Conservation (phyloP, 2,797 vertebrate species). For the Anabas testudineus region DNA sequence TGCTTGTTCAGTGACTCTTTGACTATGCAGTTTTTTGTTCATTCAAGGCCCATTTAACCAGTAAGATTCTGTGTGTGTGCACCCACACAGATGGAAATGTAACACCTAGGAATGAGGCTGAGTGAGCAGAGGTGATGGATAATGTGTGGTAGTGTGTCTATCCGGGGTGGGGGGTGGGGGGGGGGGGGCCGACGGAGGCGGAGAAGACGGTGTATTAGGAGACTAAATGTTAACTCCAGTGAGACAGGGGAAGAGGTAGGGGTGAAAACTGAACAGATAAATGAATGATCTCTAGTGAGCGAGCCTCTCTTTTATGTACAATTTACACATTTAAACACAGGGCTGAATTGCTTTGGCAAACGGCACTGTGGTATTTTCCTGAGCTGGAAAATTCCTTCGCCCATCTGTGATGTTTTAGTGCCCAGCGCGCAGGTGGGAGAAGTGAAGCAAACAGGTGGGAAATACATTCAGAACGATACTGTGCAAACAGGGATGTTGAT, state of each 20-base stretch:
- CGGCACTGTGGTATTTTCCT: background rate
- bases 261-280: constrained; percentile 2
- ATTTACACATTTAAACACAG: background rate
- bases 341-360: background rate
- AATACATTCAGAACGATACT: background rate
- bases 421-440: too few species aligned
- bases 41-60: constrained; percentile 59
- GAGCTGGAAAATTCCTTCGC: background rate
- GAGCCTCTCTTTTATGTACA: background rate
- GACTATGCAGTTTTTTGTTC: constrained; percentile 33
- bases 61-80: constrained; percentile 22
- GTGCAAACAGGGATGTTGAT: background rate
- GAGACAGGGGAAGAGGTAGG: constrained; percentile 18
- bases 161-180: background rate
- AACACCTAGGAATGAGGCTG: constrained; percentile 23
- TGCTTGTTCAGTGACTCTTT: constrained; percentile 32
- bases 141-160: constrained; percentile 17
- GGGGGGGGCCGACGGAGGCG: constrained; percentile 26
- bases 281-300: background rate
- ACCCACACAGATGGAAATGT: constrained; percentile 38
- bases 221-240: constrained; percentile 22
- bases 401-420: background rate
- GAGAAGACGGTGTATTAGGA: constrained; percentile 45
- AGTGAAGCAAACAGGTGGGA: background rate
- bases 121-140: constrained; percentile 41